These are phyloP conservation scores for Galeopsomyia nigrocyanea DNA, from an alignment of 2,888 invertebrate species.

Conservation along the genomic window DNA sequence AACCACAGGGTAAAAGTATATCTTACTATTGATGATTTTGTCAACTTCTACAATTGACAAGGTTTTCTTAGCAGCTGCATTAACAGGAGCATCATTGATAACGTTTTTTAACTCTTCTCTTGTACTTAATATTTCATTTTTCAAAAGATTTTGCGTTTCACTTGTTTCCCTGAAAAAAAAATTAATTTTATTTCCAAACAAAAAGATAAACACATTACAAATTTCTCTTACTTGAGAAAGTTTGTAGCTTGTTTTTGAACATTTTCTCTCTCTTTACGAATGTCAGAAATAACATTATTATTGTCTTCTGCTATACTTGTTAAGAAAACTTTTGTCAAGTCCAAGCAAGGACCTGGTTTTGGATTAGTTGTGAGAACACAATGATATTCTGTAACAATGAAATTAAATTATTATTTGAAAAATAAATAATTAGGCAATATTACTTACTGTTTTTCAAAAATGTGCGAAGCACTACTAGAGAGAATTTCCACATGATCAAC, in stretches of 20 bases:
- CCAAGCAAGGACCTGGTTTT: conserved; percentile 51
- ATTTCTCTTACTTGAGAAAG: conserved; percentile 31
- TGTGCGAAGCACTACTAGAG: conserved; percentile 57
- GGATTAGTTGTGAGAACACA: conserved; percentile 50
- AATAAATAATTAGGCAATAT: conserved; percentile 9
- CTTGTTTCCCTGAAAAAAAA: conserved; percentile 52
- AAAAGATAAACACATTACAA: background rate
- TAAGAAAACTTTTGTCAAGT: conserved; percentile 52
- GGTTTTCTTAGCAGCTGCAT: conserved; percentile 52
- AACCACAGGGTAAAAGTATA: background rate
- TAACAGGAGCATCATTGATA: conserved; percentile 53
- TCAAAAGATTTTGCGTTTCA: conserved; percentile 47
- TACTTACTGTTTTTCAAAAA: conserved; percentile 53
- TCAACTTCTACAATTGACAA: conserved; percentile 55
- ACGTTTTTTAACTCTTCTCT: conserved; percentile 50
- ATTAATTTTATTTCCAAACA: conserved; percentile 7
- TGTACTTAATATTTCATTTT: conserved; percentile 53
- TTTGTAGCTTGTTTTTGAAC: conserved; percentile 24
- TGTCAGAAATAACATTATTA: conserved; percentile 44
- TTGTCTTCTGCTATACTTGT: conserved; percentile 49
- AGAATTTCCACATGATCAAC: conserved; percentile 63
- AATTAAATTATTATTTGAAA: conserved; percentile 3
- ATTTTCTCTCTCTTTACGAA: conserved; percentile 39
- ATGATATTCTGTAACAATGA: conserved; percentile 44
- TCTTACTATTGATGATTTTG: conserved; percentile 56